These are phyloP conservation scores for Dinomys branickii DNA, from an alignment of 2,113 vertebrate genomes.

Conservation along the genomic window DNA sequence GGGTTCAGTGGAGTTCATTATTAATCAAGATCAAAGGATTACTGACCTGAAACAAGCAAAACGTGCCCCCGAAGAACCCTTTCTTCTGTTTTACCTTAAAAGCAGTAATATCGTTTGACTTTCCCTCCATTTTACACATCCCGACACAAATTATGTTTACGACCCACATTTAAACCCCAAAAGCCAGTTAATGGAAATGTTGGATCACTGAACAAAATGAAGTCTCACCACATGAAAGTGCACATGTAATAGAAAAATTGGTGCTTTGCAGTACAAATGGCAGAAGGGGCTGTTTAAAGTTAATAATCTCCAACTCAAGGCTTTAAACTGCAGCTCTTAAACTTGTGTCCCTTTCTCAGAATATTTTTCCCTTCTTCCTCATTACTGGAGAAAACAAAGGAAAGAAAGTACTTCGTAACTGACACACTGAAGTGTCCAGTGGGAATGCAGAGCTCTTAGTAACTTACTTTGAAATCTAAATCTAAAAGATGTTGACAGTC, in stretches of 20 bases:
- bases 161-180: conserved; percentile 54
- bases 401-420: not conserved
- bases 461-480: not conserved
- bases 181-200: conserved; percentile 60
- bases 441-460: not conserved
- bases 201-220: conserved; percentile 63
- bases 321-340: conserved; percentile 48
- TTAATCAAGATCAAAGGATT: conserved; percentile 73
- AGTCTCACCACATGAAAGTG: conserved; percentile 66
- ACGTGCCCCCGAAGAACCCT: conserved; percentile 24
- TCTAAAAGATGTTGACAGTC: not conserved
- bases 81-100: conserved; percentile 57
- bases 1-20: conserved; percentile 63
- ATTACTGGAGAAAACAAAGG: not conserved
- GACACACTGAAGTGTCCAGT: not conserved
- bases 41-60: conserved; percentile 55
- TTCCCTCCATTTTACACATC: conserved; percentile 50
- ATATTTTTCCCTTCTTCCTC: conserved; percentile 5
- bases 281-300: conserved; percentile 67
- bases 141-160: conserved; percentile 53
- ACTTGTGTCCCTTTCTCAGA: conserved; percentile 33
- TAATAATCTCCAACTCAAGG: conserved; percentile 63
- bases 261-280: conserved; percentile 47
- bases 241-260: conserved; percentile 64
- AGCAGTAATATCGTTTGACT: conserved; percentile 54